phyloP scores from a whole-genome alignment of 2,888 invertebrate species.

The Drosophila prostipennis region DNA sequence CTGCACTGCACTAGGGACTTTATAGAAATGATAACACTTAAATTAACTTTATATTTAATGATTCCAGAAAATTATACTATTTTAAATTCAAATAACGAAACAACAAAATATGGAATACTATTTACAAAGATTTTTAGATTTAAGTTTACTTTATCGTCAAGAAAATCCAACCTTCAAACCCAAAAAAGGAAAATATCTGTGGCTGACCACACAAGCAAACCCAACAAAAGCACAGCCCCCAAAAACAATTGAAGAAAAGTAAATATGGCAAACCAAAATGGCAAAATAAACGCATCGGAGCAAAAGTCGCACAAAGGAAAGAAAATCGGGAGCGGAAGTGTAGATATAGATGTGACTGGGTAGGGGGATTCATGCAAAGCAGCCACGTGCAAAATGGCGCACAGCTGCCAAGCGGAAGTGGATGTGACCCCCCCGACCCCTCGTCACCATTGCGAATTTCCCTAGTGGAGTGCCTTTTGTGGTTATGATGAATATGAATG shows the following conservation, averaged over 20 bases:
- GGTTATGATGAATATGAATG: constrained; percentile 80
- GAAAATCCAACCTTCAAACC: too few species aligned
- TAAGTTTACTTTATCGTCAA: too few species aligned
- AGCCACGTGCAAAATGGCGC: constrained; percentile 48
- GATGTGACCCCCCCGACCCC: constrained; percentile 8
- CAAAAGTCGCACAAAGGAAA: constrained; percentile 14
- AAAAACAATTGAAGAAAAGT: constrained; percentile 25
- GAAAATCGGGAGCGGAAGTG: constrained; percentile 19
- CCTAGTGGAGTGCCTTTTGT: constrained; percentile 72
- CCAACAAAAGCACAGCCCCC: not conserved
- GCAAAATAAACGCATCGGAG: constrained; percentile 10
- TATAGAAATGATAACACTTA: not conserved
- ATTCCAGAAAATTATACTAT: too few species aligned
- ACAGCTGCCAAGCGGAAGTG: constrained; percentile 45
- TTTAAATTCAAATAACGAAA: too few species aligned
- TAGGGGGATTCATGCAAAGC: constrained; percentile 32
- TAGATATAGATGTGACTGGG: constrained; percentile 10
- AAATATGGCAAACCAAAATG: constrained; percentile 6
- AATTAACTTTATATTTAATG: too few species aligned
- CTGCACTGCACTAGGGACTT: not conserved
- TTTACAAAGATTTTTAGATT: too few species aligned
- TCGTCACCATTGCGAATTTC: constrained; percentile 23
- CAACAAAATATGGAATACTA: too few species aligned
- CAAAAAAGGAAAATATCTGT: not conserved
- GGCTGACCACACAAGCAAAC: constrained; percentile 1